A percentile compares a stretch with the other conserved stretches of the same genome.
These are phyloP conservation scores for Neosilurus mollespiculum DNA, from an alignment of 2,797 vertebrate species.

Conservation along the genomic window DNA sequence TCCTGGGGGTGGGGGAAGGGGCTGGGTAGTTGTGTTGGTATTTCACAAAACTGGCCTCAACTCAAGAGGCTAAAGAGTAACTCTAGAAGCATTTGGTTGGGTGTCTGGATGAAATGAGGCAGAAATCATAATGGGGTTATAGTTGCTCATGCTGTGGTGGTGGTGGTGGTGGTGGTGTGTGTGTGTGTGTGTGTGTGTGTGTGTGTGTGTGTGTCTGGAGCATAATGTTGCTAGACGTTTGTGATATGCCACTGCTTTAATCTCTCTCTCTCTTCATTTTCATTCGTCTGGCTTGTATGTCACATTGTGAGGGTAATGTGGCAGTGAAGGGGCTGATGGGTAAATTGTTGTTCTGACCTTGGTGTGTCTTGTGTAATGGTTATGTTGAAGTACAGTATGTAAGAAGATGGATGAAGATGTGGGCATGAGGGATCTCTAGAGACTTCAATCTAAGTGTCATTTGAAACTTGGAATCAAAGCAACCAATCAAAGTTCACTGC, in stretches of 20 bases:
- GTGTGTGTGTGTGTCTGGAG: constrained; percentile 15
- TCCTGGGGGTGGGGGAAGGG: neutral
- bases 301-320: constrained; percentile 13
- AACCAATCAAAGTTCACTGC: constrained; percentile 12
- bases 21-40: neutral
- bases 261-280: constrained; percentile 14
- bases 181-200: too few species aligned
- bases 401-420: constrained; percentile 18
- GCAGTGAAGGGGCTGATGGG: constrained; percentile 43
- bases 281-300: constrained; percentile 18
- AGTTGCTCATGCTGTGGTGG: constrained; percentile 15
- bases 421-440: neutral
- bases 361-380: constrained; percentile 36
- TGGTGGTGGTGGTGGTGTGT: too few species aligned
- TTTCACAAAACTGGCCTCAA: neutral
- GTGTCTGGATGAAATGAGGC: constrained; percentile 23
- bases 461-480: constrained; percentile 18
- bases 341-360: constrained; percentile 52
- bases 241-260: neutral
- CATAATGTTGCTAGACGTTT: neutral
- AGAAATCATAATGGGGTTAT: constrained; percentile 3
- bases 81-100: neutral
- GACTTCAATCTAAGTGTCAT: neutral
- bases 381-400: constrained; percentile 9
- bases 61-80: neutral